Evolutionary conservation across 2,797 vertebrate species (phyloP).

Genomic region (Thalassophryne amazonica): DNA sequence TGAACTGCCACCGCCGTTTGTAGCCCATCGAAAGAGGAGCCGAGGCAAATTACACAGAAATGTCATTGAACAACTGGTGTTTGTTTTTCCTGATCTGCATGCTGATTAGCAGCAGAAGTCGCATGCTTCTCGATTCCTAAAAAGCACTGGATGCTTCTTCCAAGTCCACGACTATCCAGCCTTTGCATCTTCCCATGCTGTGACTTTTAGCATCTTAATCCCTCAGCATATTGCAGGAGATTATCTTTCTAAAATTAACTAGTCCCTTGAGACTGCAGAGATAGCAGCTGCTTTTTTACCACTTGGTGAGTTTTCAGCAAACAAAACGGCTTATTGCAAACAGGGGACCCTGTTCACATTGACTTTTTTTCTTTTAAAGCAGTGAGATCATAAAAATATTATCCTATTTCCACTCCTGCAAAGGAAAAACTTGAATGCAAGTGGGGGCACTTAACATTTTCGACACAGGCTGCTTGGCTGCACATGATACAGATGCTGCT

Average conservation of each 20-base stretch:
- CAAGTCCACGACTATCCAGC: slow-evolving; percentile 31
- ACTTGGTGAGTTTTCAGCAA: slow-evolving; percentile 69
- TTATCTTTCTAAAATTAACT: slow-evolving; percentile 82
- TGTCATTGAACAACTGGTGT: slow-evolving; percentile 63
- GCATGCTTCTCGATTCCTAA: slow-evolving; percentile 37
- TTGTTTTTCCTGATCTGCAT: slow-evolving; percentile 61
- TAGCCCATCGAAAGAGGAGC: slow-evolving; percentile 36
- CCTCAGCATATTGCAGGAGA: slow-evolving; percentile 75
- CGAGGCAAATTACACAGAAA: slow-evolving; percentile 42
- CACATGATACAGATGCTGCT: too few relatives aligned
- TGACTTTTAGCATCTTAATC: slow-evolving; percentile 73
- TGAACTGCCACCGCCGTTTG: slow-evolving; percentile 53
- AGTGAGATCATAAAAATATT: slow-evolving; percentile 40
- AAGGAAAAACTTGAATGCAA: slow-evolving; percentile 27
- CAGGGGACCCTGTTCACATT: slow-evolving; percentile 45
- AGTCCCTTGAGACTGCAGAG: slow-evolving; percentile 68
- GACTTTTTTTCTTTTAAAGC: slow-evolving; percentile 46
- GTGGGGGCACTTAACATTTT: slow-evolving; percentile 15
- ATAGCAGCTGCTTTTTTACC: slow-evolving; percentile 73
- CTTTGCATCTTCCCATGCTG: slow-evolving; percentile 50
- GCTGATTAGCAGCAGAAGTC: slow-evolving; percentile 54
- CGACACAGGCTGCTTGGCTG: slow-evolving; percentile 38
- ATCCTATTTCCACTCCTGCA: slow-evolving; percentile 33
- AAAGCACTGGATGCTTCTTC: slow-evolving; percentile 38
- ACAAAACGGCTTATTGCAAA: slow-evolving; percentile 68